A percentile compares a stretch with the other conserved stretches of the same genome.
These are phyloP conservation scores for Maconellicoccus hirsutus DNA, from an alignment of 1,140 invertebrate genomes.

Conservation along the genomic window DNA sequence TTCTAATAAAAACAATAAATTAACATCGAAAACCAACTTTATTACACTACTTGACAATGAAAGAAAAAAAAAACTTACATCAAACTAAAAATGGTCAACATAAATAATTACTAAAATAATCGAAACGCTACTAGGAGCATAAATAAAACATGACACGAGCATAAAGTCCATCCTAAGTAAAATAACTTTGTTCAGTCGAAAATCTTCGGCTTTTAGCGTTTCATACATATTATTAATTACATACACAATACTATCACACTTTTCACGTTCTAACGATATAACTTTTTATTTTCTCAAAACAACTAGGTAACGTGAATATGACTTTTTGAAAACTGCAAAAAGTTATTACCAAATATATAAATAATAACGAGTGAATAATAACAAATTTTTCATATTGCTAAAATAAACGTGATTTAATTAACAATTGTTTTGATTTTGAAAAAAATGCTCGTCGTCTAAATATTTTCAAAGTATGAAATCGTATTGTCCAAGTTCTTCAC, in stretches of 20 bases:
- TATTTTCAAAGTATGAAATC: not conserved
- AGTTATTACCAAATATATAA: too few species aligned
- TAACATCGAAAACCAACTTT: constrained; percentile 4
- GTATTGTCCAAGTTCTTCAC: not conserved
- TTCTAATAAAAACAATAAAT: not conserved
- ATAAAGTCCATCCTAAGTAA: not conserved
- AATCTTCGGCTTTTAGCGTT: not conserved
- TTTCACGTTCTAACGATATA: too few species aligned
- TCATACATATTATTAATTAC: too few species aligned
- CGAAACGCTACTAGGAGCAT: too few species aligned
- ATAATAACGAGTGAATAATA: too few species aligned
- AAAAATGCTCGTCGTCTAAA: not conserved
- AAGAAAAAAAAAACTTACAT: not conserved
- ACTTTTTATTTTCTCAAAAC: too few species aligned
- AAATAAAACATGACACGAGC: not conserved
- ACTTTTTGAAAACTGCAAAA: too few species aligned
- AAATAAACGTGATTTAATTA: too few species aligned
- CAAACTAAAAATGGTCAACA: constrained; percentile 1
- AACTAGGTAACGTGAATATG: too few species aligned
- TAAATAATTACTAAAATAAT: not conserved
- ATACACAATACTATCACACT: too few species aligned
- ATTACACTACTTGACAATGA: not conserved
- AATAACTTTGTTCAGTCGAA: constrained; percentile 1
- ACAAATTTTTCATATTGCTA: too few species aligned
- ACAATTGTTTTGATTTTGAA: too few species aligned